Conservation (phyloP, 2,113 vertebrate genomes). For the Saguinus midas region DNA sequence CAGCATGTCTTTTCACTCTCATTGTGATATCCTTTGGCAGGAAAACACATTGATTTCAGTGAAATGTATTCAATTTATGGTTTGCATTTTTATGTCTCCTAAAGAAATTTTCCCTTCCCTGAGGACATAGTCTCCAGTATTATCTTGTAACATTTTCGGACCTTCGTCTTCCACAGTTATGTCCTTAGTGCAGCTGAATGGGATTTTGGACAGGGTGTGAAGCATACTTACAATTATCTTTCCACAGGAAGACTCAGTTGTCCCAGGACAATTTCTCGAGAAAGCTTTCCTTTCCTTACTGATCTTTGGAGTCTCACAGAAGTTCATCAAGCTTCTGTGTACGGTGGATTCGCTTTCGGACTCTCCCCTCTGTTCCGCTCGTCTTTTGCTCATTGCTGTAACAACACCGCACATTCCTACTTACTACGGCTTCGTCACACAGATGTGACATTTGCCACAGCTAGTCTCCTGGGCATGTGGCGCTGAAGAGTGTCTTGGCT, state of each 20-base stretch:
- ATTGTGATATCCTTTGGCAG: not conserved
- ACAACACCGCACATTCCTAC: not conserved
- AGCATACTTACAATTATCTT: not conserved
- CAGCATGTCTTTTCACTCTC: not conserved
- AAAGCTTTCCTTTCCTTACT: not conserved
- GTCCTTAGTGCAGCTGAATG: not conserved
- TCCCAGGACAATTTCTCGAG: not conserved
- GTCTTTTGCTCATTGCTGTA: rapidly evolving
- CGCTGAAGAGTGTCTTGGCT: not conserved
- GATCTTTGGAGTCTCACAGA: not conserved
- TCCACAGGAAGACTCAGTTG: not conserved
- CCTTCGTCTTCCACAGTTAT: not conserved
- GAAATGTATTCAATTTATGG: not conserved
- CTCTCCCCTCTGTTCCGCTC: rapidly evolving
- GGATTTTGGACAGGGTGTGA: not conserved
- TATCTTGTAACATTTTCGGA: not conserved
- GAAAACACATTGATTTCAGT: not conserved
- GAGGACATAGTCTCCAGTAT: not conserved
- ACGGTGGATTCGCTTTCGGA: not conserved
- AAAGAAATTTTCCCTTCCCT: not conserved
- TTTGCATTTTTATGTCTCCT: not conserved
- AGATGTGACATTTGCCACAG: rapidly evolving
- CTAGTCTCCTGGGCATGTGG: not conserved
- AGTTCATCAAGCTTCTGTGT: rapidly evolving
- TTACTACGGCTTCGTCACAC: rapidly evolving